These are phyloP conservation scores for Chaetodon auriga DNA, from an alignment of 2,113 vertebrate genomes.

Conservation along the genomic window DNA sequence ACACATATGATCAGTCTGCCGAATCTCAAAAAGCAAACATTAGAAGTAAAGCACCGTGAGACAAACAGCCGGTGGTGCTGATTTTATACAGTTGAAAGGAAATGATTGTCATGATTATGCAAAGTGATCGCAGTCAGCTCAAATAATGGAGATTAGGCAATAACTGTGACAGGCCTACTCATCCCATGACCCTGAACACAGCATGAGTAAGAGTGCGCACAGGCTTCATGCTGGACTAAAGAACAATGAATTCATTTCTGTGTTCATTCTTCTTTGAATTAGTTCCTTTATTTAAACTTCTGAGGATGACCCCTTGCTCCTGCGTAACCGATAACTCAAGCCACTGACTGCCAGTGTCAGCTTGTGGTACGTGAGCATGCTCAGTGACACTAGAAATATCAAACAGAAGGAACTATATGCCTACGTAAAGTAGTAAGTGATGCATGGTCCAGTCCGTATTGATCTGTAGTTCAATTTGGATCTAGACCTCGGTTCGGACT, in stretches of 20 bases:
- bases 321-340: not conserved
- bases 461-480: not conserved
- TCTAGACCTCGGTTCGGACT: not conserved
- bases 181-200: too few relatives aligned
- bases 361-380: not conserved
- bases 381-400: not conserved
- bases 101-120: too few relatives aligned
- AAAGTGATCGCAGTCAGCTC: too few relatives aligned
- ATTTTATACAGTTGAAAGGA: too few relatives aligned
- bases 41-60: too few relatives aligned
- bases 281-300: not conserved
- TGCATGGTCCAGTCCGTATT: not conserved
- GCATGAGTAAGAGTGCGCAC: too few relatives aligned
- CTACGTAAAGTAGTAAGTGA: not conserved
- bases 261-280: too few relatives aligned
- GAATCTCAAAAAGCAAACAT: not conserved
- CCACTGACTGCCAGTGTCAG: not conserved
- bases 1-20: not conserved
- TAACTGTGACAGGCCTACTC: too few relatives aligned
- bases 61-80: too few relatives aligned
- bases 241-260: too few relatives aligned
- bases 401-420: not conserved
- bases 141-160: too few relatives aligned
- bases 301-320: not conserved
- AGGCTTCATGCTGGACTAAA: too few relatives aligned